These are phyloP conservation scores for Cheilosia grossa DNA, from an alignment of 2,888 invertebrate genomes.

Conservation along the genomic window DNA sequence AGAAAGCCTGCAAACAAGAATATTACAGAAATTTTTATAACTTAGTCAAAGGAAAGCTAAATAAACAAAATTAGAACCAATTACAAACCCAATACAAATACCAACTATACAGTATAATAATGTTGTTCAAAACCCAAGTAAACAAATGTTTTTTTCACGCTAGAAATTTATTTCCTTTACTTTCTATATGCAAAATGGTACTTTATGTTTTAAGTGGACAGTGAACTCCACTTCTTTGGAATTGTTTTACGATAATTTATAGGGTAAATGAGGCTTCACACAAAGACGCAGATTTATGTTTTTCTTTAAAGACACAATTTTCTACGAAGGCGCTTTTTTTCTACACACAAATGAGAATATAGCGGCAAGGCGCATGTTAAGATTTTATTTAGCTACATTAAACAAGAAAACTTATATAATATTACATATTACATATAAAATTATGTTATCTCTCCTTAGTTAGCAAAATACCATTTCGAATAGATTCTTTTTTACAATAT, in stretches of 20 bases:
- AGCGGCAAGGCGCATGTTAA: conserved; percentile 33
- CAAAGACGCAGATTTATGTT: conserved; percentile 42
- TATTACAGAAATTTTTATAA: conserved; percentile 64
- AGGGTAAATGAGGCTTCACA: conserved; percentile 67
- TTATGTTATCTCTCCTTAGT: conserved; percentile 70
- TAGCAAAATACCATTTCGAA: conserved; percentile 72
- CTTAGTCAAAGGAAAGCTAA: conserved; percentile 50
- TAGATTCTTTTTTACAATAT: conserved; percentile 54
- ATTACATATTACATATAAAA: conserved; percentile 33
- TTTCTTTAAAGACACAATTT: conserved; percentile 21
- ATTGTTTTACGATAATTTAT: conserved; percentile 51
- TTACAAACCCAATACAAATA: conserved; percentile 36
- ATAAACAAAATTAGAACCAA: conserved; percentile 48
- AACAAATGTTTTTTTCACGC: conserved; percentile 13
- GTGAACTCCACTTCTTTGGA: conserved; percentile 16
- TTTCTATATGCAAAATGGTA: not conserved
- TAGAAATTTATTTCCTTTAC: conserved; percentile 24
- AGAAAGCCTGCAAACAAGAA: conserved; percentile 37
- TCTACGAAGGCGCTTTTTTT: conserved; percentile 51
- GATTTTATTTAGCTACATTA: conserved; percentile 56
- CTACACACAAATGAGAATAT: conserved; percentile 5
- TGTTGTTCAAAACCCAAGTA: conserved; percentile 7
- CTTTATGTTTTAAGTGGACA: conserved; percentile 5
- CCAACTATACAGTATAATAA: conserved; percentile 23
- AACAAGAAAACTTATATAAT: conserved; percentile 33